phyloP scores from a whole-genome alignment of 2,797 vertebrate species.

The Mus minutoides region DNA sequence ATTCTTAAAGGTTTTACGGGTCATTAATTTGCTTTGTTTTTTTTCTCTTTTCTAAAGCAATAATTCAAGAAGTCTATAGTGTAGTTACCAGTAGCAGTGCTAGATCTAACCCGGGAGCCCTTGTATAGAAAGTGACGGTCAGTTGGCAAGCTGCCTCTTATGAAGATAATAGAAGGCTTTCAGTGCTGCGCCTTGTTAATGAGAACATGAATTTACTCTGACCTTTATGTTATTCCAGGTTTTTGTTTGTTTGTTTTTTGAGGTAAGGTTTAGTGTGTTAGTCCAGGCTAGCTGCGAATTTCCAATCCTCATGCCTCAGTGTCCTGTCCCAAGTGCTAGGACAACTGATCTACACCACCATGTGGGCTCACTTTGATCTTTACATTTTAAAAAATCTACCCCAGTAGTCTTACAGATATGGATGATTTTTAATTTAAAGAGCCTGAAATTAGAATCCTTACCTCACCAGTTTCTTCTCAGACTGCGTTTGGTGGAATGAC shows the following conservation, averaged over 20 bases:
- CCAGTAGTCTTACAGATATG: not conserved
- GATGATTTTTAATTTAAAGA: slow-evolving; percentile 19
- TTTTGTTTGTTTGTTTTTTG: not conserved
- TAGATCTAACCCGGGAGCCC: not conserved
- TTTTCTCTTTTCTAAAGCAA: slow-evolving; percentile 28
- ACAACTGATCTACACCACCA: not conserved
- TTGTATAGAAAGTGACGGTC: not conserved
- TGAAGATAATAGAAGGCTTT: not conserved
- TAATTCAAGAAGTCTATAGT: not conserved
- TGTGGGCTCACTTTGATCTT: not conserved
- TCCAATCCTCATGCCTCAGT: not conserved
- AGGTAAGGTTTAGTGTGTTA: not conserved
- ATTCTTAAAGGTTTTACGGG: not conserved
- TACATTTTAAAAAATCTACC: not conserved
- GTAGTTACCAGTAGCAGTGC: not conserved
- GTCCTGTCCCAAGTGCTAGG: not conserved
- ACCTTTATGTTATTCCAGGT: not conserved
- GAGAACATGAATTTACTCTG: not conserved
- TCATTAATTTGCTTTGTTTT: not conserved
- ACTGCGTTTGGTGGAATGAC: not conserved
- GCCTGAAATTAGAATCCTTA: not conserved
- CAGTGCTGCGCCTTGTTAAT: not conserved
- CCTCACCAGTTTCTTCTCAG: not conserved
- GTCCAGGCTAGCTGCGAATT: not conserved
- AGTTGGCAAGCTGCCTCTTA: fast-evolving